Conservation (phyloP, 2,888 invertebrate species). For the Heliconius charithonia region DNA sequence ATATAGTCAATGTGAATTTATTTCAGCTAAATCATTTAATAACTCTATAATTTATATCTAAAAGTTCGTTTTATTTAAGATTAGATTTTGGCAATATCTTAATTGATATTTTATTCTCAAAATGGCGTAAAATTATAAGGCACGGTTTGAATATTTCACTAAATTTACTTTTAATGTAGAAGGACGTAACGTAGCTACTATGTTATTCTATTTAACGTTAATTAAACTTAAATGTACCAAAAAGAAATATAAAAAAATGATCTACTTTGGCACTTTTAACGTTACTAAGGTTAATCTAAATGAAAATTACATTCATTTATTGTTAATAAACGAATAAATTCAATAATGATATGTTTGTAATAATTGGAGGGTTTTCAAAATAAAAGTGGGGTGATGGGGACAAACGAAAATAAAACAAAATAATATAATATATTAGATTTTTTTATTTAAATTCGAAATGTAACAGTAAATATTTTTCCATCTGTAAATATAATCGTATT, state of each 20-base stretch:
- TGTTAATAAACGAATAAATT: conserved; percentile 49
- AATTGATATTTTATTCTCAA: conserved; percentile 78
- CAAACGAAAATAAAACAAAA: conserved; percentile 72
- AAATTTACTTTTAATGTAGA: conserved; percentile 65
- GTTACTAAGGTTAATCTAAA: conserved; percentile 40
- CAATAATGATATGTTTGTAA: conserved; percentile 71
- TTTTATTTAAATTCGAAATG: conserved; percentile 80
- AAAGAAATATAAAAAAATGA: conserved; percentile 36
- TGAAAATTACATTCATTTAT: conserved; percentile 47
- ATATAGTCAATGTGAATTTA: conserved; percentile 19
- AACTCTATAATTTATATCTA: conserved; percentile 41
- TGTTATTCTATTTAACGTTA: conserved; percentile 52
- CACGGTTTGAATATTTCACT: conserved; percentile 78
- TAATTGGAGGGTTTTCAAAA: conserved; percentile 57
- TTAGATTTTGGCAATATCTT: conserved; percentile 71
- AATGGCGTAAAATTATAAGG: conserved; percentile 83
- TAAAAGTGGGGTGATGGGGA: conserved; percentile 50
- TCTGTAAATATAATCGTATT: conserved; percentile 78
- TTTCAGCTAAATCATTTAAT: conserved; percentile 42
- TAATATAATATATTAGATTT: conserved; percentile 58
- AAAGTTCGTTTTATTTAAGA: conserved; percentile 61
- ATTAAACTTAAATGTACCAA: conserved; percentile 40
- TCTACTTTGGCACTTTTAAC: conserved; percentile 50
- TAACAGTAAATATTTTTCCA: conserved; percentile 72
- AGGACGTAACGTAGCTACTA: conserved; percentile 76